These are phyloP conservation scores for Solea solea DNA, from an alignment of 2,113 vertebrate species.

Conservation along the genomic window DNA sequence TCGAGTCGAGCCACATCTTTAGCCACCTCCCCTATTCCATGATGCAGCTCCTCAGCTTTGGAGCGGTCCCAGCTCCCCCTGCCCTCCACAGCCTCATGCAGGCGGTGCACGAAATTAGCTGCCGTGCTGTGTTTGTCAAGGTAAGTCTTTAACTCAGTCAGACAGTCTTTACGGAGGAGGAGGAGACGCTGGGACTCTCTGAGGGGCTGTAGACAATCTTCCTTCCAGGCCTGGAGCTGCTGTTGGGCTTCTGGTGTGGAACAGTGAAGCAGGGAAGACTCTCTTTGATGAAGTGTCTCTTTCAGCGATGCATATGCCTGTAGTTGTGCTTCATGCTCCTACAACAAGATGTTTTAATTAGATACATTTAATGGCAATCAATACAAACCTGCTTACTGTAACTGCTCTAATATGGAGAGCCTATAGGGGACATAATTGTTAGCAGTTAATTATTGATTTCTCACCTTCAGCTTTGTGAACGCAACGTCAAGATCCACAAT, in stretches of 20 bases:
- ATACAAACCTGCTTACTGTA: constrained; percentile 28
- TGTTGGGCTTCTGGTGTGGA: constrained; percentile 83
- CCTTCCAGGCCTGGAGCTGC: constrained; percentile 82
- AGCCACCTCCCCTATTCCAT: constrained; percentile 76
- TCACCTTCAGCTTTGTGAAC: constrained; percentile 87
- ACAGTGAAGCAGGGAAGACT: constrained; percentile 78
- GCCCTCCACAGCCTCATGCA: constrained; percentile 85
- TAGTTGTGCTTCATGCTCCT: constrained; percentile 85
- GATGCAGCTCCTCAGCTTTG: constrained; percentile 84
- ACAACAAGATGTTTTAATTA: constrained; percentile 32
- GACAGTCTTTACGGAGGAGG: constrained; percentile 80
- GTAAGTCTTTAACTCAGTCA: constrained; percentile 83
- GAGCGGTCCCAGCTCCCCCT: constrained; percentile 85
- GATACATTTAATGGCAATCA: constrained; percentile 28
- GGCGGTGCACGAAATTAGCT: constrained; percentile 68
- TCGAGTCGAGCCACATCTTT: constrained; percentile 83
- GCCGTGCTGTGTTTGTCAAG: constrained; percentile 73
- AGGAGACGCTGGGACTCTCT: constrained; percentile 86
- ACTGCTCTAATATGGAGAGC: constrained; percentile 14
- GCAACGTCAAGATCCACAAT: constrained; percentile 81
- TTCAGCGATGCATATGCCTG: constrained; percentile 76
- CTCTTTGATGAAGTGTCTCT: constrained; percentile 80
- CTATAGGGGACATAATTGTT: constrained; percentile 7
- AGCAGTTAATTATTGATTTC: constrained; percentile 37
- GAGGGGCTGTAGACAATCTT: constrained; percentile 89